Evolutionary conservation across 2,113 vertebrate species (phyloP).

Genomic region (Engraulis encrasicolus): DNA sequence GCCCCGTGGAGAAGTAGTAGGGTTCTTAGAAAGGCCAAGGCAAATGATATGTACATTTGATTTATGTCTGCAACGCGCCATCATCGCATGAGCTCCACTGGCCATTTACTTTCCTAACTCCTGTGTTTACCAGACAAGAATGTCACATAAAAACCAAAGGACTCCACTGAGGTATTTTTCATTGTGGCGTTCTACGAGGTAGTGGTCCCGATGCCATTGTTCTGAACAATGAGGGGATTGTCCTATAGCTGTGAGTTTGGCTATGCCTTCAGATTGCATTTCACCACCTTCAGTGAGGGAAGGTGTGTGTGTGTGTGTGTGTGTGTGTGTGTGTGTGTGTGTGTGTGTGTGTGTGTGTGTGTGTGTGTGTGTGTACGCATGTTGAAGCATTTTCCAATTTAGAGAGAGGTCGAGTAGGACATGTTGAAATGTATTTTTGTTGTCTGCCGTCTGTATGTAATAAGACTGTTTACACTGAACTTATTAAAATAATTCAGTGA

Average conservation of each 20-base stretch:
- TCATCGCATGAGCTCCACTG: neutral
- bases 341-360: no score
- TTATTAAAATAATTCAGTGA: neutral
- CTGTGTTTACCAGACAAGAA: neutral
- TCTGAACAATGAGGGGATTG: neutral
- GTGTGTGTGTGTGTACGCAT: no score
- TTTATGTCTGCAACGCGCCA: neutral
- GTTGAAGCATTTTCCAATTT: neutral
- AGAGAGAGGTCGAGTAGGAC: neutral
- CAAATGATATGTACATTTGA: neutral
- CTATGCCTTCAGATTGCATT: neutral
- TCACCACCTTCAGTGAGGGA: neutral
- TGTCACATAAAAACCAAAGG: neutral
- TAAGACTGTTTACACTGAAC: neutral
- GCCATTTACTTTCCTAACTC: neutral
- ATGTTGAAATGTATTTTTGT: neutral
- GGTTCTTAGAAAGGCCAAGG: neutral
- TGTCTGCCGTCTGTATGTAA: no score
- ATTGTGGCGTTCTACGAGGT: neutral
- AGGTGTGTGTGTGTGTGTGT: no score
- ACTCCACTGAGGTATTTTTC: neutral
- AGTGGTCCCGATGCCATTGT: neutral
- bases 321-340: no score
- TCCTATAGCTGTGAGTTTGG: neutral
- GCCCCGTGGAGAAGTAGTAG: neutral